Base-by-base conservation (phyloP, 2,888 invertebrate species). In the Idaea dimidiata region DNA sequence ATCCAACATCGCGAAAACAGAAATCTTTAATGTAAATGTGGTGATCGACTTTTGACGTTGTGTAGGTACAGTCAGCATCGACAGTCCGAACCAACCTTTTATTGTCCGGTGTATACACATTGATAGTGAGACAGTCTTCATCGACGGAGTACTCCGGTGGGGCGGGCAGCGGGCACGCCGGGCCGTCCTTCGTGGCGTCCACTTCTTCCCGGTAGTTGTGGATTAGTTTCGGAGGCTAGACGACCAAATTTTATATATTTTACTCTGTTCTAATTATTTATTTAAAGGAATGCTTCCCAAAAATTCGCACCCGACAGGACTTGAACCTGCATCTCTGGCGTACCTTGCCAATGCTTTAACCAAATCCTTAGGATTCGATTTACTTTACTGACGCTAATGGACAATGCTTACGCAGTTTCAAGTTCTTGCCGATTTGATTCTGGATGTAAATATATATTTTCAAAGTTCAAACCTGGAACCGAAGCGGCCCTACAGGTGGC, bases 41-140 rank as follows among this genome's bases (percentile, higher is more conserved):
- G 16, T 53, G 4, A 53, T 53, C 53, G n/a, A 53, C 53, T 16
- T 7, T 16, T n/a, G n/a, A n/a, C n/a, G n/a, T n/a, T n/a, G n/a
- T n/a, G n/a, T n/a, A n/a, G 53, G 18, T 14, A 14, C 14, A 8
- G 18, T 6, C 5, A 16, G 18, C 8, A 16, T 55, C 16, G 7
- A 3, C 3, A 14, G n/a, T n/a, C 7, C 3, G 10, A 43, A 60
- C 72, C 60, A 57, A 78, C 80, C 62, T 74, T 1, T 75, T 76
- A 8, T 70, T 75, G 0, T 65, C 67, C 0, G 84, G 86, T 0
- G 82, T 93, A 72, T 94, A 95, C 0, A 96, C 94, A 66, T 95
- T 95, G 57, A 96, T 78, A 16, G 93, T 87, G 0, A 96, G 88
- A 73, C 96, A 96, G 78, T 96, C 95, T 73, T 96, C 95, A 58